phyloP scores from a whole-genome alignment of 2,888 invertebrate species.

The Timema podura region DNA sequence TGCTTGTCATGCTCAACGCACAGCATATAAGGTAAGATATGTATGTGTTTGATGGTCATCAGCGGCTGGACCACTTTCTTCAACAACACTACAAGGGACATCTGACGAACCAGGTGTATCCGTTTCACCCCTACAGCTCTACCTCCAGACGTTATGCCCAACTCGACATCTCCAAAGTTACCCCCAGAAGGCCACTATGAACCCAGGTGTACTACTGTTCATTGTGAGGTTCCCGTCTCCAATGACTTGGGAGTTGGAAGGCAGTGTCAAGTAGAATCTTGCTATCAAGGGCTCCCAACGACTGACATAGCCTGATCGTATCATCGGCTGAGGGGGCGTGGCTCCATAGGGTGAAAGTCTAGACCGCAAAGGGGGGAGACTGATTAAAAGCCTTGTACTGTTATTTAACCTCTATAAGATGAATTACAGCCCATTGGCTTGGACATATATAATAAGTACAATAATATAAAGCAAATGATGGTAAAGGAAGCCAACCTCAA shows the following conservation, averaged over 20 bases:
- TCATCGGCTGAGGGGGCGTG: too few species aligned
- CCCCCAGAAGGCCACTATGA: slow-evolving; percentile 35
- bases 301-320: not conserved
- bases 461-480: too few species aligned
- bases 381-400: too few species aligned
- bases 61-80: slow-evolving; percentile 39
- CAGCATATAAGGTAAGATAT: slow-evolving; percentile 40
- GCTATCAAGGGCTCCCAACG: slow-evolving; percentile 10
- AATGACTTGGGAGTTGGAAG: not conserved
- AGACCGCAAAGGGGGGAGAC: too few species aligned
- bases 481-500: too few species aligned
- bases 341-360: too few species aligned
- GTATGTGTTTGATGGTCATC: slow-evolving; percentile 38
- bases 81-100: slow-evolving; percentile 34
- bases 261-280: slow-evolving; percentile 1
- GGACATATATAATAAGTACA: too few species aligned
- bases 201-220: not conserved
- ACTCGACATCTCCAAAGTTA: slow-evolving; percentile 43
- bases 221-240: not conserved
- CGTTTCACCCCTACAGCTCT: slow-evolving; percentile 40
- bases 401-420: too few species aligned
- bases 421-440: too few species aligned
- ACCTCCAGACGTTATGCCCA: slow-evolving; percentile 41
- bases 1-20: slow-evolving; percentile 40
- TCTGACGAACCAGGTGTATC: slow-evolving; percentile 34